A percentile compares a stretch with the other conserved stretches of the same genome.
These are phyloP conservation scores for Microtus ochrogaster DNA, from an alignment of 2,113 vertebrate species.

Conservation along the genomic window DNA sequence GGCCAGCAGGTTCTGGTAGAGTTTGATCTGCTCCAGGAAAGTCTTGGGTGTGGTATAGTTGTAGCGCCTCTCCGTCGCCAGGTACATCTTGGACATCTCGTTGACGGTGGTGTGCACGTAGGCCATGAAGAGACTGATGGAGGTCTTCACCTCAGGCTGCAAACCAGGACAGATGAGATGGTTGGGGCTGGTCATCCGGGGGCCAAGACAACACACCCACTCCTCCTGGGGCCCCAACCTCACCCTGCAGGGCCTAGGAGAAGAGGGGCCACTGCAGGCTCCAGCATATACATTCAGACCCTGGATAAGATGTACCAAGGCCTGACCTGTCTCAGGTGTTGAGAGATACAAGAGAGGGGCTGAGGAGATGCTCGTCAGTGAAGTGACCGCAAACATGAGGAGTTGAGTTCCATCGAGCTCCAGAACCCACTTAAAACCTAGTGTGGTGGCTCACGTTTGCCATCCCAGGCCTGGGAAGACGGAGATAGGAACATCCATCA, in stretches of 20 bases:
- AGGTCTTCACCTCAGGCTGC: slow-evolving; percentile 85
- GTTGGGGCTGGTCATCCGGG: rapidly evolving
- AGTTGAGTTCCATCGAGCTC: rapidly evolving
- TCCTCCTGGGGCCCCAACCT: background rate
- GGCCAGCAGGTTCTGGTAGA: slow-evolving; percentile 87
- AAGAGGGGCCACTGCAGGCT: background rate
- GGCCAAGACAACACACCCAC: rapidly evolving
- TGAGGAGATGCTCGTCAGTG: background rate
- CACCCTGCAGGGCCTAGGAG: background rate
- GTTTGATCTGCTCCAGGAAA: slow-evolving; percentile 90
- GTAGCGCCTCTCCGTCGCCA: slow-evolving; percentile 86
- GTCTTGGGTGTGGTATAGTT: slow-evolving; percentile 90
- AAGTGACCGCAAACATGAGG: background rate
- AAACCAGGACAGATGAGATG: background rate
- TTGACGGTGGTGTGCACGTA: slow-evolving; percentile 86
- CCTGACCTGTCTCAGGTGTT: too few relatives aligned
- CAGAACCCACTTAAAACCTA: too few relatives aligned
- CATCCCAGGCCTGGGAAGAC: background rate
- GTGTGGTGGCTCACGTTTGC: background rate
- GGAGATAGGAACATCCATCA: background rate
- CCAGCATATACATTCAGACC: rapidly evolving
- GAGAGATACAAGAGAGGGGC: background rate
- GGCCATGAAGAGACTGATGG: slow-evolving; percentile 89
- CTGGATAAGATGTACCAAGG: rapidly evolving
- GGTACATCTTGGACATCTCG: slow-evolving; percentile 87